These are phyloP conservation scores for Iphiclides podalirius DNA, from an alignment of 2,888 invertebrate genomes.

Conservation along the genomic window DNA sequence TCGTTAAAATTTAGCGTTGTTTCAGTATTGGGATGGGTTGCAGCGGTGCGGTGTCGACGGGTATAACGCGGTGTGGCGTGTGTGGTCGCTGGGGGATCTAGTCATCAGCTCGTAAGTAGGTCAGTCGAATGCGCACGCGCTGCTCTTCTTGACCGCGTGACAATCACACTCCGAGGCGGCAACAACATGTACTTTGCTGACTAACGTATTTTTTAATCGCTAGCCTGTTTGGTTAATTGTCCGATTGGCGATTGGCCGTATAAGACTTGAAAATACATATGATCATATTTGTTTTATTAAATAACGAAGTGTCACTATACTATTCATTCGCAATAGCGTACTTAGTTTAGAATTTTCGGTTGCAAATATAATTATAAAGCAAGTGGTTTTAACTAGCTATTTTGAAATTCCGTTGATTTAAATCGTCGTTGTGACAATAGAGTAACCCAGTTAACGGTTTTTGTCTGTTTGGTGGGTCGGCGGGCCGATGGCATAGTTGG, in stretches of 20 bases:
- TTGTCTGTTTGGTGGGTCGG: slow-evolving; percentile 63
- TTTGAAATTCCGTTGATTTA: slow-evolving; percentile 11
- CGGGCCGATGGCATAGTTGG: slow-evolving; percentile 69
- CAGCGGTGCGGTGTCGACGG: slow-evolving; percentile 40
- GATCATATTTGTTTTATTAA: no score
- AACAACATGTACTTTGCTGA: no score
- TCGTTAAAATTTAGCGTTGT: slow-evolving; percentile 59
- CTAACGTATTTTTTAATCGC: no score
- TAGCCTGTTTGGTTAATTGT: no score
- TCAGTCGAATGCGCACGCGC: slow-evolving; percentile 68
- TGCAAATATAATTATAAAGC: no score
- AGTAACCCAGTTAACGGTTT: slow-evolving; percentile 49
- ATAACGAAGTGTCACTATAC: no score
- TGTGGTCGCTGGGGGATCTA: slow-evolving; percentile 53
- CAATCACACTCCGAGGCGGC: slow-evolving; percentile 7
- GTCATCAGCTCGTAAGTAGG: slow-evolving; percentile 62
- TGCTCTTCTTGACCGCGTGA: slow-evolving; percentile 49
- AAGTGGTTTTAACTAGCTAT: neutral
- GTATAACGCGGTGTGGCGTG: slow-evolving; percentile 45
- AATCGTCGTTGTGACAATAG: slow-evolving; percentile 27
- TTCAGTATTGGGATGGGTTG: slow-evolving; percentile 59
- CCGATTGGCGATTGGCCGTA: no score
- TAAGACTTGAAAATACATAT: no score
- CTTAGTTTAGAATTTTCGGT: no score
- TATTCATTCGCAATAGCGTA: no score